Conservation (phyloP, 2,797 vertebrate genomes). For the Cottoperca gobio region DNA sequence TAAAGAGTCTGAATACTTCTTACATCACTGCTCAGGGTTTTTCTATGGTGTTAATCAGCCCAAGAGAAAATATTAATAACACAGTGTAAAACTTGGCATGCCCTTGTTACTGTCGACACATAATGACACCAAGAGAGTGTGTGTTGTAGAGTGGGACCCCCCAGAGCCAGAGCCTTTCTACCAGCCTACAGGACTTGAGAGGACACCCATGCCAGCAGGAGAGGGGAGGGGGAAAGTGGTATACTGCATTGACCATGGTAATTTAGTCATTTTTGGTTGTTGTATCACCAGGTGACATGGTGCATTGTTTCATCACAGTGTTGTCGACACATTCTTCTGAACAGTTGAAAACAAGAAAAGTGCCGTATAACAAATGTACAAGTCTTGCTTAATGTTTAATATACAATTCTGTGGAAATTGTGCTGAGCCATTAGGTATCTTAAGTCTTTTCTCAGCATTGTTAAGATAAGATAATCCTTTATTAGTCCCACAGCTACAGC, state of each 20-base stretch:
- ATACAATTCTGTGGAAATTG: background rate
- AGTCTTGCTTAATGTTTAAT: background rate
- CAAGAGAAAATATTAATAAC: background rate
- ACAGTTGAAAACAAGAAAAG: no score
- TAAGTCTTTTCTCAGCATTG: background rate
- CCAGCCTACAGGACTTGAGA: slow-evolving; percentile 79
- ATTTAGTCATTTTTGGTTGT: background rate
- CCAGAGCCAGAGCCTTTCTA: slow-evolving; percentile 90
- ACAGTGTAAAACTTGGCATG: background rate
- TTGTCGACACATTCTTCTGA: background rate
- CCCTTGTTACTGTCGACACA: background rate
- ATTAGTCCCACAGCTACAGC: no score
- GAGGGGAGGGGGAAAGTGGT: slow-evolving; percentile 86
- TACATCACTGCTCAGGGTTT: no score
- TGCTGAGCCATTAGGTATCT: background rate
- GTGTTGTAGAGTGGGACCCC: slow-evolving; percentile 90
- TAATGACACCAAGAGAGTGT: slow-evolving; percentile 9
- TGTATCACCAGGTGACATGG: background rate
- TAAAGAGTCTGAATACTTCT: no score
- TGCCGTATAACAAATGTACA: background rate
- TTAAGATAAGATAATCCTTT: background rate
- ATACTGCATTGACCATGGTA: slow-evolving; percentile 88
- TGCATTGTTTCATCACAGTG: background rate
- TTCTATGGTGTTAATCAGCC: background rate
- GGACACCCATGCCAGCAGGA: slow-evolving; percentile 51